Evolutionary conservation across 1,140 invertebrate species (phyloP).

Genomic region (Cyphomyrmex costatus): DNA sequence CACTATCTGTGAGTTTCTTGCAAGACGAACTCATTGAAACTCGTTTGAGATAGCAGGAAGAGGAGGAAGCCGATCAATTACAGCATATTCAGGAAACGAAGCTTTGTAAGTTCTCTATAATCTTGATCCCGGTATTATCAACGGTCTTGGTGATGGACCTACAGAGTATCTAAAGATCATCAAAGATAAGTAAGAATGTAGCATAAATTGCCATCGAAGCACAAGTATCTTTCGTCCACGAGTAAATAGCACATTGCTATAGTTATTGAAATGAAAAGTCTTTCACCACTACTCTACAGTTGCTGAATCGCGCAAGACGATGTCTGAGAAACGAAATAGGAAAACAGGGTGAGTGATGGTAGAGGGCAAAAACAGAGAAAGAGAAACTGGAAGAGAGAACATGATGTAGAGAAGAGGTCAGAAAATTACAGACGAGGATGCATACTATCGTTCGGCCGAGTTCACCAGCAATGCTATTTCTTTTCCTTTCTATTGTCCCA

Average conservation of each 20-base stretch:
- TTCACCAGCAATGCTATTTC: constrained; percentile 63
- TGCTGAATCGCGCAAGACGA: constrained; percentile 53
- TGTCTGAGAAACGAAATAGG: constrained; percentile 22
- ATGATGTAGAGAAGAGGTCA: constrained; percentile 66
- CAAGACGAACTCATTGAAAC: background rate
- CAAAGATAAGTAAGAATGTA: constrained; percentile 65
- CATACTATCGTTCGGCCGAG: constrained; percentile 74
- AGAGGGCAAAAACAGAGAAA: background rate
- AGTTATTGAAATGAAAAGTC: constrained; percentile 79
- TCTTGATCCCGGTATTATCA: constrained; percentile 19
- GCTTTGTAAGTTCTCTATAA: constrained; percentile 40
- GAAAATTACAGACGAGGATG: constrained; percentile 81
- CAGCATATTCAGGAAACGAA: constrained; percentile 45
- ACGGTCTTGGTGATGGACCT: background rate
- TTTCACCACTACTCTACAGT: constrained; percentile 21
- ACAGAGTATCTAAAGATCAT: constrained; percentile 34
- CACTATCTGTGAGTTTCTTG: background rate
- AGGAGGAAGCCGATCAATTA: constrained; percentile 33
- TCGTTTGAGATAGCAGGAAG: background rate
- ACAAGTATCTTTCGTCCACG: constrained; percentile 48
- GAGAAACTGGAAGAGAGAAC: background rate
- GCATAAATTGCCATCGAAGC: constrained; percentile 77
- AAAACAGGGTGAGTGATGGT: background rate
- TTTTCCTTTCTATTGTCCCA: constrained; percentile 27
- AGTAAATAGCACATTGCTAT: constrained; percentile 78